phyloP scores from a whole-genome alignment of 2,888 invertebrate species.

The Drosophila nr. perissopoda region DNA sequence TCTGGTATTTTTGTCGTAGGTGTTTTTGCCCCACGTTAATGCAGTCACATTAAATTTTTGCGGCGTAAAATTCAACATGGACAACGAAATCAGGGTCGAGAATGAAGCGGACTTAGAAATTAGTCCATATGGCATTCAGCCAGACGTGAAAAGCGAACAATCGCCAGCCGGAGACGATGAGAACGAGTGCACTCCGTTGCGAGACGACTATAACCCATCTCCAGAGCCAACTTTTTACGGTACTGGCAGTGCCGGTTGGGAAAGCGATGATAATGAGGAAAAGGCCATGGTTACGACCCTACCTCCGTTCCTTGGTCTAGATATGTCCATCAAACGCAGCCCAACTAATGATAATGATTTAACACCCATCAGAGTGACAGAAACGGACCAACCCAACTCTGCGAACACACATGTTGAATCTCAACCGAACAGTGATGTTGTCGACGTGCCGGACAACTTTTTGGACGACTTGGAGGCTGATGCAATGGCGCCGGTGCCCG shows the following conservation, averaged over 20 bases:
- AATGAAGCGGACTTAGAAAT: not conserved
- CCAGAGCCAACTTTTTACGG: not conserved
- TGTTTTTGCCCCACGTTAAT: not conserved
- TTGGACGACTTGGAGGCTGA: not conserved
- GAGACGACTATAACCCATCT: not conserved
- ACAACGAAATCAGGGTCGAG: not conserved
- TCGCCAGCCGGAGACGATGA: slow-evolving; percentile 5
- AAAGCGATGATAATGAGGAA: slow-evolving; percentile 20
- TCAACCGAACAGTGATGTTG: not conserved
- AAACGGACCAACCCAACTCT: not conserved
- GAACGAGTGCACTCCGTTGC: slow-evolving; percentile 20
- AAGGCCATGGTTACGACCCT: not conserved
- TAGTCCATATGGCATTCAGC: not conserved
- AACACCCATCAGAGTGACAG: slow-evolving; percentile 12
- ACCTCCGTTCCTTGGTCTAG: not conserved
- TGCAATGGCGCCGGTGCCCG: no score
- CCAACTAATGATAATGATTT: slow-evolving; percentile 5
- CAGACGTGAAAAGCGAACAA: slow-evolving; percentile 8
- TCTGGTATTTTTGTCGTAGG: not conserved
- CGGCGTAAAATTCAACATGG: slow-evolving; percentile 7
- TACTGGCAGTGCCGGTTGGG: slow-evolving; percentile 12
- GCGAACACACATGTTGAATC: not conserved
- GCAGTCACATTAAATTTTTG: not conserved
- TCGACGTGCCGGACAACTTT: not conserved
- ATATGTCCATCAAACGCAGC: not conserved